Evolutionary conservation across 1,140 invertebrate genomes (phyloP), one percentile per base, ranked within the genome.

Genomic region (Pristionchus pacificus): DNA sequence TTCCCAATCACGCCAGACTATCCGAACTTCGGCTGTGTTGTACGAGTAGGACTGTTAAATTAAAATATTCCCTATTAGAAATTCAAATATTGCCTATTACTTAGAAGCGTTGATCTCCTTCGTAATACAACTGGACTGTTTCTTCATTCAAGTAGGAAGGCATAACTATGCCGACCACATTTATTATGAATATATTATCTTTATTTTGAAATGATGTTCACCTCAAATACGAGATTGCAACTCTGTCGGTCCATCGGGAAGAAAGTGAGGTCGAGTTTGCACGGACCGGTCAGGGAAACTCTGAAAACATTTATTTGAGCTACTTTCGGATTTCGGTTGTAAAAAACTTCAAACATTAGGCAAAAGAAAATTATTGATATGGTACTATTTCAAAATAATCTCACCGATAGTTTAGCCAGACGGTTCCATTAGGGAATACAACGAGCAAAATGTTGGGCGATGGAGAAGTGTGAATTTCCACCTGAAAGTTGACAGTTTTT

Each of bases 1-100:
- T 27, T 83, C 80, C 81, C 80, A 83, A 61, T 80, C 76, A 2
- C 81, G 61, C 80, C 80, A 82, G 33, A 81, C 75, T 15, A 82
- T 83, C 25, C 77, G 57, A 24, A 82, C 80, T 75, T 82, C 80
- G 6, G 79, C 81, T n/a, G 78, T 83, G 31, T 82, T 82, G 72
- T 83, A 82, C 13, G 78, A 80, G 66, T 82, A 82, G 67, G 71
- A 75, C 77, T 80, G 49, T 68, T 77, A 72, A 25, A 19, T n/a
- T n/a, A n/a, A 71, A 1, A 19, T 27, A n/a, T n/a, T n/a, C n/a
- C n/a, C n/a, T n/a, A n/a, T n/a, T n/a, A n/a, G n/a, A n/a, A n/a
- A n/a, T n/a, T n/a, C n/a, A n/a, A n/a, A n/a, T n/a, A n/a, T n/a
- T n/a, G n/a, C n/a, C n/a, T n/a, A n/a, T n/a, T n/a, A n/a, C n/a